These are phyloP conservation scores for Arizona elegans DNA, from an alignment of 2,113 vertebrate species.

Conservation along the genomic window DNA sequence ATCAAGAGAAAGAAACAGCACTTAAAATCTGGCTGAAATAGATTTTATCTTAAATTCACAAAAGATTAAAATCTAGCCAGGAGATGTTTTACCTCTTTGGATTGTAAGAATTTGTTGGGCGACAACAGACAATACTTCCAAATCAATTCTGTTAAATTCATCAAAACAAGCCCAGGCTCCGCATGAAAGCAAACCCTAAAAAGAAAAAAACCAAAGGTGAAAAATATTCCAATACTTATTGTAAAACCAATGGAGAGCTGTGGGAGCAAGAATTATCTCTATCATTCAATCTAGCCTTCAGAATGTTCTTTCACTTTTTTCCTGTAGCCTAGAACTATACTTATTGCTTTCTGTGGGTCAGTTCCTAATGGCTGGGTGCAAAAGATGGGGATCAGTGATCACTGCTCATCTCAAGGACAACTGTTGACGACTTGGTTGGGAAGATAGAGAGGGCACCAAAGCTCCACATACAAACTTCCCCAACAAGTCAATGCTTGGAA, in stretches of 20 bases:
- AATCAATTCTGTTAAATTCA: slow-evolving; percentile 92
- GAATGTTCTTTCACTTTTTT: neutral
- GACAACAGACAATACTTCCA: slow-evolving; percentile 91
- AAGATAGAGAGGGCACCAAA: neutral
- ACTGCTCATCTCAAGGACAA: neutral
- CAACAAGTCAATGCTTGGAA: neutral
- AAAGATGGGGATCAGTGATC: neutral
- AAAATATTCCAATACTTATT: slow-evolving; percentile 1
- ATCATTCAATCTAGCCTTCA: neutral
- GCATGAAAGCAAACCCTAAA: slow-evolving; percentile 83
- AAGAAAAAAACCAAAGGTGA: slow-evolving; percentile 32
- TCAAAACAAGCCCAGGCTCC: slow-evolving; percentile 94
- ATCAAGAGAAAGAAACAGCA: slow-evolving; percentile 4
- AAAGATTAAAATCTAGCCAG: neutral
- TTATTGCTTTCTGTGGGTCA: neutral
- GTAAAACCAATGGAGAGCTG: neutral
- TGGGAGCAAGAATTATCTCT: neutral
- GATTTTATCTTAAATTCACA: neutral
- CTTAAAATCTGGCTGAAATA: neutral
- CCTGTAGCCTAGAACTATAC: neutral
- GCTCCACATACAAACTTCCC: neutral
- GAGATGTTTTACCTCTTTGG: slow-evolving; percentile 80
- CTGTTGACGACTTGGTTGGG: neutral
- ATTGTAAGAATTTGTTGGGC: slow-evolving; percentile 94
- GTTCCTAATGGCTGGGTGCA: neutral